Conservation (phyloP, 2,888 invertebrate genomes). For the Drosophila setosimentum region DNA sequence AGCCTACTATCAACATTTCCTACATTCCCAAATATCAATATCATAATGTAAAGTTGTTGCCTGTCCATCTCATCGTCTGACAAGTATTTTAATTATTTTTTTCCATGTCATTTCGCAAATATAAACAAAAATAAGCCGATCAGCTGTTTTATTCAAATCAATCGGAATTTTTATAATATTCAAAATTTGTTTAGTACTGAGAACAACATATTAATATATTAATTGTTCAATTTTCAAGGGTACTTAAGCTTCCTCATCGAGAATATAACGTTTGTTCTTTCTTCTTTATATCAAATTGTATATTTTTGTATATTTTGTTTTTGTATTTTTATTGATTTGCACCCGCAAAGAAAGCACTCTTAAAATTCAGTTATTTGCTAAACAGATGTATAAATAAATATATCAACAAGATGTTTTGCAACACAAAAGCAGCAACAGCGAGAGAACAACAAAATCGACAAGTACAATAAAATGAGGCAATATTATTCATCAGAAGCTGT, state of each 20-base stretch:
- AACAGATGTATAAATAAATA: constrained; percentile 1
- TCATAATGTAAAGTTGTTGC: background rate
- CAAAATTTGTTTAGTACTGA: no score
- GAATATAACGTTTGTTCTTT: background rate
- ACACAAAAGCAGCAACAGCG: background rate
- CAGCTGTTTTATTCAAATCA: background rate
- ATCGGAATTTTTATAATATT: background rate
- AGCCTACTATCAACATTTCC: background rate
- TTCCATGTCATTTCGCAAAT: background rate
- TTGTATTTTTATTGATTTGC: constrained; percentile 28
- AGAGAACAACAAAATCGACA: background rate
- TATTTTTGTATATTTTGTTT: constrained; percentile 11
- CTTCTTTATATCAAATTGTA: background rate
- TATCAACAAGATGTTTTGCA: constrained; percentile 6
- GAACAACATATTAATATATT: no score
- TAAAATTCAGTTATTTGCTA: background rate
- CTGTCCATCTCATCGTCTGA: background rate
- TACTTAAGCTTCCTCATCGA: background rate
- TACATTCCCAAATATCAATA: background rate
- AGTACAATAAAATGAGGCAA: constrained; percentile 2
- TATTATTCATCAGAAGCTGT: constrained; percentile 21
- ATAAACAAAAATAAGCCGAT: background rate
- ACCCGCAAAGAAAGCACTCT: background rate
- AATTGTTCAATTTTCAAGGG: background rate
- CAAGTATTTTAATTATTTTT: background rate